Evolutionary conservation across 2,113 vertebrate species (phyloP), one percentile per base, ranked within the genome.

Genomic region (Lagopus leucura): DNA sequence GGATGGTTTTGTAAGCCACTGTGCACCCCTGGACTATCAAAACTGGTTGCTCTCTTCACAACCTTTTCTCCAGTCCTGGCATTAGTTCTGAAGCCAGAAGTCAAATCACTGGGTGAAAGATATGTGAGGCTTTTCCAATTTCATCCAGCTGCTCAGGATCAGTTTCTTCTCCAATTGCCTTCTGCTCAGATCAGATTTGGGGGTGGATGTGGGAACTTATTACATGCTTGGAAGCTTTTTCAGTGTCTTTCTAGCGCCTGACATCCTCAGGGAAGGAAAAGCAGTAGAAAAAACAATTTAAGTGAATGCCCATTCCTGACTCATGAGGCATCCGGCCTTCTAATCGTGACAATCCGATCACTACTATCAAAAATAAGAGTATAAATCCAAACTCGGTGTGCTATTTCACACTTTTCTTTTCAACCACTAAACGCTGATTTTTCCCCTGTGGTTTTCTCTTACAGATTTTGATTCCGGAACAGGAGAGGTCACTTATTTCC

Each of bases 401-500:
- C 3, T 88, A 92, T 95, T 89, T 89, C 50, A 70, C n/a, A 57
- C 30, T 15, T 0, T 9, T 34, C 20, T 71, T 79, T 48, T 69
- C 43, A 83, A 50, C 32, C 25, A 27, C 21, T 4, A 34, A 88
- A 67, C 40, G 25, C 43, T 83, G 85, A 55, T 10, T 67, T 91
- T 88, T 74, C 22, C 10, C 18, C 12, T 42, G 1, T 57, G 45
- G 38, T 27, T 91, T 79, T 75, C 42, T 24, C 42, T 48, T 79
- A 5, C 25, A 76, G 87, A 71, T 7, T 90, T 22, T 0, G 0
- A 61, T 81, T 90, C 69, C 2, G 2, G 86, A 86, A 83, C 47
- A 81, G 72, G 52, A 91, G 67, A 90, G 60, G 28, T 90, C 91
- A 64, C 65, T 88, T 73, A 61, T 72, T 92, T 90, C 71, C 75